These are phyloP conservation scores for Cnemophilus loriae DNA, from an alignment of 2,113 vertebrate genomes.

Conservation along the genomic window DNA sequence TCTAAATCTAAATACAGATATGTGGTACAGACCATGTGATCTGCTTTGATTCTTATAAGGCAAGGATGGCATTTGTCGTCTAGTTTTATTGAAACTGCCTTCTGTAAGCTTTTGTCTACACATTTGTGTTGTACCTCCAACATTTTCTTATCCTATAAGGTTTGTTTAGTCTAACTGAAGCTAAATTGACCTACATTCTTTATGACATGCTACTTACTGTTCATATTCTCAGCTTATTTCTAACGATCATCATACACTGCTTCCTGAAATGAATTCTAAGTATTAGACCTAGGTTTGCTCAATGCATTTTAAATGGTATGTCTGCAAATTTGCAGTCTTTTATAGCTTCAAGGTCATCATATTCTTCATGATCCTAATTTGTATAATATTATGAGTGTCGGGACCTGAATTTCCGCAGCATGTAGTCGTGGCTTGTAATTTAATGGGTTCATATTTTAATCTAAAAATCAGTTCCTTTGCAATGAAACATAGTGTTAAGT, in stretches of 20 bases:
- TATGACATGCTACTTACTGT: background rate
- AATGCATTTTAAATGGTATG: constrained; percentile 31
- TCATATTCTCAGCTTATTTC: background rate
- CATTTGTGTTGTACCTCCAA: background rate
- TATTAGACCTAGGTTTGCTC: background rate
- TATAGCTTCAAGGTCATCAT: constrained; percentile 34
- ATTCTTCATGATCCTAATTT: constrained; percentile 39
- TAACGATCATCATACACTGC: background rate
- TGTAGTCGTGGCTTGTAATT: constrained; percentile 13
- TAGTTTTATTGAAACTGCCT: background rate
- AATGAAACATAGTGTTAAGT: background rate
- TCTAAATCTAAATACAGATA: background rate
- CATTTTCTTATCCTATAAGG: background rate
- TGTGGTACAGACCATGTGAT: background rate
- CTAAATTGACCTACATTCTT: background rate
- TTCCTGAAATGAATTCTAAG: constrained; percentile 41
- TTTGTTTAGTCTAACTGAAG: background rate
- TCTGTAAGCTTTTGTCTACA: background rate
- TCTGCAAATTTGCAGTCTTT: constrained; percentile 40
- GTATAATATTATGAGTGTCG: background rate
- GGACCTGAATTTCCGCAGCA: constrained; percentile 17
- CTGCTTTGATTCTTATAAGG: background rate
- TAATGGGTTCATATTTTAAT: background rate
- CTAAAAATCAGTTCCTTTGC: background rate
- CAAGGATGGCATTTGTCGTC: background rate